Conservation (phyloP, 2,888 invertebrate species). For the Xanthostigma xanthostigma region DNA sequence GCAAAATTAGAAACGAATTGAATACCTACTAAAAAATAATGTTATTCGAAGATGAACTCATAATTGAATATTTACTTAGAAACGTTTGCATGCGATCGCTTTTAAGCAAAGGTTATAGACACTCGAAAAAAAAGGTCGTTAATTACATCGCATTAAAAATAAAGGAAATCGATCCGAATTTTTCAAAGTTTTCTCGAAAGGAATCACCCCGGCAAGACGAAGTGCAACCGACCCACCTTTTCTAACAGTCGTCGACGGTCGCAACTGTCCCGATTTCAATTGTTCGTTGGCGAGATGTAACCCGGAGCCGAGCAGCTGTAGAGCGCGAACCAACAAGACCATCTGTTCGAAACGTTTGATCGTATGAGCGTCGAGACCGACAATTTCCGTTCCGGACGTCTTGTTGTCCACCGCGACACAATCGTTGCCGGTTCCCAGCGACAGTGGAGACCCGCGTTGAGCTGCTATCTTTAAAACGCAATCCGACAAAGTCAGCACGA, state of each 20-base stretch:
- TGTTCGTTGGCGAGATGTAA: slow-evolving; percentile 79
- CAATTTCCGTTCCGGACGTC: slow-evolving; percentile 4
- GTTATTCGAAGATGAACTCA: too few species aligned
- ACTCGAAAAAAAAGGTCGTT: too few species aligned
- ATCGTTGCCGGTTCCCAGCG: slow-evolving; percentile 39
- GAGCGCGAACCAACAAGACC: slow-evolving; percentile 74
- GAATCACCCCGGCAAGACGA: too few species aligned
- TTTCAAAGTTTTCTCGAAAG: too few species aligned
- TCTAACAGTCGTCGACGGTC: slow-evolving; percentile 83
- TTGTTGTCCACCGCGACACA: slow-evolving; percentile 22
- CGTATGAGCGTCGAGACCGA: slow-evolving; percentile 21
- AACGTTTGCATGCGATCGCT: too few species aligned
- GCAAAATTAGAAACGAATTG: too few species aligned
- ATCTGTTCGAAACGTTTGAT: slow-evolving; percentile 58
- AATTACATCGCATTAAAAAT: too few species aligned
- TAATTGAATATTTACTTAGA: too few species aligned
- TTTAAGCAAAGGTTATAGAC: too few species aligned
- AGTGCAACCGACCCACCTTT: slow-evolving; percentile 42
- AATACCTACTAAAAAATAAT: too few species aligned
- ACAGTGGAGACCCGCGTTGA: slow-evolving; percentile 62
- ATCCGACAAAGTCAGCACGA: slow-evolving; percentile 88
- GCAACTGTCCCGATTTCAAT: slow-evolving; percentile 66
- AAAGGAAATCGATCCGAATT: too few species aligned
- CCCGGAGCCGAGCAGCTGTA: slow-evolving; percentile 91
- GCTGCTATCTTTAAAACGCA: slow-evolving; percentile 83